Conservation (phyloP, 2,113 vertebrate genomes). For the Monarcha castaneiventris region DNA sequence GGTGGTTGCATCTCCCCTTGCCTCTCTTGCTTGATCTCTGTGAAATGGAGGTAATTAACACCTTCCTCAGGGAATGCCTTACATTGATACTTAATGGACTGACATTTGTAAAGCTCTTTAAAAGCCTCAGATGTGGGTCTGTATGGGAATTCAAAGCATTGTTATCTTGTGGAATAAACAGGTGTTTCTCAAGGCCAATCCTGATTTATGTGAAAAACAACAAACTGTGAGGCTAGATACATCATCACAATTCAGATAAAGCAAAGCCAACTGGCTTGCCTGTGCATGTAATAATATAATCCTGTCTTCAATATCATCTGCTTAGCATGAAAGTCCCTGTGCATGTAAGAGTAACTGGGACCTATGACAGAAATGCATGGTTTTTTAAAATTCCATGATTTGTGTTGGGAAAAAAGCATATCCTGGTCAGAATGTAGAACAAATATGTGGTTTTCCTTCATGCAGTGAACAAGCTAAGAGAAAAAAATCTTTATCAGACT, state of each 20-base stretch:
- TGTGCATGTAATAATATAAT: neutral
- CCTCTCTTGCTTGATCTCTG: neutral
- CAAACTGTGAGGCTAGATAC: neutral
- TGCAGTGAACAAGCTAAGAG: neutral
- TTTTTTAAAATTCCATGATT: neutral
- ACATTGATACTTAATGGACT: conserved; percentile 20
- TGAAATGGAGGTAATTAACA: conserved; percentile 28
- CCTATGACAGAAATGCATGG: neutral
- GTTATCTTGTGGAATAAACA: neutral
- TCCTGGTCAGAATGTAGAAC: neutral
- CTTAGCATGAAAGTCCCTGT: neutral
- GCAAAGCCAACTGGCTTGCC: neutral
- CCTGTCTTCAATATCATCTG: neutral
- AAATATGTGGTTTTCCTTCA: neutral
- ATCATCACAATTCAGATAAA: neutral
- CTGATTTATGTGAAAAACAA: neutral
- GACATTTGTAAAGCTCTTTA: conserved; percentile 29
- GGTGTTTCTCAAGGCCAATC: neutral
- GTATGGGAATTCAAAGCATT: neutral
- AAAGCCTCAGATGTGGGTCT: neutral
- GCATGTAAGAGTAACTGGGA: neutral
- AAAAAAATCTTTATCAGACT: neutral
- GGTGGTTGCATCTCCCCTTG: neutral
- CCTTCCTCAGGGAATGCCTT: neutral
- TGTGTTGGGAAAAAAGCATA: neutral